phyloP scores from a whole-genome alignment of 2,888 invertebrate genomes.

The Dascillus cervinus region DNA sequence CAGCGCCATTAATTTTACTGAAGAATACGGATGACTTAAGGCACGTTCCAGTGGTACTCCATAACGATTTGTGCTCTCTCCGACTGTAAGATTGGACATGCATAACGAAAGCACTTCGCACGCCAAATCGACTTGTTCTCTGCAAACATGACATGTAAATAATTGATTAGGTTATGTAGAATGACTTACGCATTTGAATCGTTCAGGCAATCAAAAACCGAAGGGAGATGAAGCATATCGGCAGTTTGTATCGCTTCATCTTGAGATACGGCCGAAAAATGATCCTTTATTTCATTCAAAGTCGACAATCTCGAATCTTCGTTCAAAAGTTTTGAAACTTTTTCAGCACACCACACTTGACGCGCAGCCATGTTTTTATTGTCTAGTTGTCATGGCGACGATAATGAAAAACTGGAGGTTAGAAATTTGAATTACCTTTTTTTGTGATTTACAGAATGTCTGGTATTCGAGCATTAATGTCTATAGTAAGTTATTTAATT shows the following conservation, averaged over 20 bases:
- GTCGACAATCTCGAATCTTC: constrained; percentile 42
- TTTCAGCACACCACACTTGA: constrained; percentile 46
- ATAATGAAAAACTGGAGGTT: no score
- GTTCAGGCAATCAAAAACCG: constrained; percentile 59
- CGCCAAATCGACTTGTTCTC: constrained; percentile 53
- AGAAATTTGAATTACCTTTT: no score
- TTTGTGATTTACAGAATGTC: no score
- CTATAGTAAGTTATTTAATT: no score
- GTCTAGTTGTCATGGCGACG: no score
- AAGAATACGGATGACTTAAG: constrained; percentile 53
- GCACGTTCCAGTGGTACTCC: constrained; percentile 53
- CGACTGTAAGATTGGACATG: constrained; percentile 54
- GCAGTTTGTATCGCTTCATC: constrained; percentile 40
- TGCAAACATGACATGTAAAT: constrained; percentile 26
- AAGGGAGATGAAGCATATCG: constrained; percentile 46
- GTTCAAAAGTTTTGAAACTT: constrained; percentile 41
- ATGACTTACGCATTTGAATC: constrained; percentile 43
- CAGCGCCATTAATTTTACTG: constrained; percentile 56
- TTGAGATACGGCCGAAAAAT: constrained; percentile 37
- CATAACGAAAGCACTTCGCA: constrained; percentile 59
- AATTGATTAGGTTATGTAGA: constrained; percentile 10
- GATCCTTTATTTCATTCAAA: constrained; percentile 42
- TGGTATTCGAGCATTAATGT: no score
- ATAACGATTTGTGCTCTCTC: constrained; percentile 53
- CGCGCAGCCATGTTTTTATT: constrained; percentile 18